Conservation (phyloP, 2,888 invertebrate genomes). For the Mythimna loreyi region DNA sequence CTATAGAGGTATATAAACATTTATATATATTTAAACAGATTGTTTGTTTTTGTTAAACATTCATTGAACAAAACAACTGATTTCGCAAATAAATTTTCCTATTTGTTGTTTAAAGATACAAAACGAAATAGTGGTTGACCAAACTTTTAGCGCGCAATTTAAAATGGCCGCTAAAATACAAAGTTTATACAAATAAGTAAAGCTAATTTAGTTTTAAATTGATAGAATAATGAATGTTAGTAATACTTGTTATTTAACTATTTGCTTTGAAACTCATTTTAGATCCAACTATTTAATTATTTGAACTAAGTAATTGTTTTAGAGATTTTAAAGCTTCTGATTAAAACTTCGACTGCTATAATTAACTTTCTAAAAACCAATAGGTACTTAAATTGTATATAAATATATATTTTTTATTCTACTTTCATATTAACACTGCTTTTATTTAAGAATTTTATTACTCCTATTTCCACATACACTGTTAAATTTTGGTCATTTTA, state of each 20-base stretch:
- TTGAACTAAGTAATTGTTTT: conserved; percentile 3
- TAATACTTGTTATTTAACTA: conserved; percentile 23
- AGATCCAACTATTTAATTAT: conserved; percentile 3
- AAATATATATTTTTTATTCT: too few species aligned
- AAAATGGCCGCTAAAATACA: conserved; percentile 35
- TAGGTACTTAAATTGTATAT: too few species aligned
- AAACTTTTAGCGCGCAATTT: conserved; percentile 43
- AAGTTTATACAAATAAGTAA: conserved; percentile 39
- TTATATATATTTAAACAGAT: conserved; percentile 16
- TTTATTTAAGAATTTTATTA: too few species aligned
- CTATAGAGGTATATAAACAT: conserved; percentile 12
- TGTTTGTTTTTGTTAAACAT: conserved; percentile 33
- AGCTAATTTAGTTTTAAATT: conserved; percentile 53
- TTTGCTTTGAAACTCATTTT: conserved; percentile 13
- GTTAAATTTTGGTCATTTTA: too few species aligned
- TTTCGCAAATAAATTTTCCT: conserved; percentile 46
- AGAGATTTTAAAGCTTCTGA: neutral
- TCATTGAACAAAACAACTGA: conserved; percentile 46
- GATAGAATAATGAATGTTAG: conserved; percentile 39
- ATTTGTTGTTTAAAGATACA: conserved; percentile 37
- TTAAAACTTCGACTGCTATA: neutral
- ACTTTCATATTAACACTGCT: too few species aligned
- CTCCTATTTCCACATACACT: too few species aligned
- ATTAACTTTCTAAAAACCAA: too few species aligned
- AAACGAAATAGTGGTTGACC: conserved; percentile 44